Evolutionary conservation across 2,888 invertebrate species (phyloP).

Genomic region (Oxyteleia sp.): DNA sequence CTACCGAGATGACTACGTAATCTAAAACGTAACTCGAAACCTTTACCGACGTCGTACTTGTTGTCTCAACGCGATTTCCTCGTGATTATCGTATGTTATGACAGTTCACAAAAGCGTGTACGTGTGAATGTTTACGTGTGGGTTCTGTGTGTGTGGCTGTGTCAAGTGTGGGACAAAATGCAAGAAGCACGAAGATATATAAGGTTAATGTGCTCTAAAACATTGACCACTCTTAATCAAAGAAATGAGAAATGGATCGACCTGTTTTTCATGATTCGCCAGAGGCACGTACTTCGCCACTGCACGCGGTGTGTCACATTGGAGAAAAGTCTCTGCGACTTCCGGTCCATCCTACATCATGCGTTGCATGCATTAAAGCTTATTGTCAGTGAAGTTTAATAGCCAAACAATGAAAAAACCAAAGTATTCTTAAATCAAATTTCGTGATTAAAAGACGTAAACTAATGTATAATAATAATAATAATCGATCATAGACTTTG

Average conservation of each 20-base stretch:
- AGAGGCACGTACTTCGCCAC: constrained; percentile 87
- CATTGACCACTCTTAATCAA: constrained; percentile 75
- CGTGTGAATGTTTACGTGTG: constrained; percentile 28
- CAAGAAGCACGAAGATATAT: constrained; percentile 68
- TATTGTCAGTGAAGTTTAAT: constrained; percentile 85
- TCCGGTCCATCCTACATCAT: constrained; percentile 87
- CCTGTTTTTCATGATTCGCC: constrained; percentile 87
- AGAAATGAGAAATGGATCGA: constrained; percentile 86
- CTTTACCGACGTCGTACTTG: constrained; percentile 16
- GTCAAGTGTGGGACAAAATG: constrained; percentile 74
- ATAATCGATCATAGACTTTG: no score
- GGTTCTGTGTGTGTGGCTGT: no score
- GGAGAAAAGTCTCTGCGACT: constrained; percentile 86
- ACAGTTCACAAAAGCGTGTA: constrained; percentile 75
- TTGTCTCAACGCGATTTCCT: constrained; percentile 34
- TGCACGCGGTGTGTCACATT: constrained; percentile 85
- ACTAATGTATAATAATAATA: constrained; percentile 32
- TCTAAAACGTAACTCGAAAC: constrained; percentile 40
- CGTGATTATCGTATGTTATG: constrained; percentile 12
- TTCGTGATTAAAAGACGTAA: constrained; percentile 25
- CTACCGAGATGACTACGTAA: constrained; percentile 6
- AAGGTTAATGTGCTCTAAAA: constrained; percentile 75
- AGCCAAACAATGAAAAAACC: constrained; percentile 81
- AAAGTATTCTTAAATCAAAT: constrained; percentile 74
- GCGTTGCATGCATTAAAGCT: constrained; percentile 87